Percentiles rank a stretch among this genome's conserved stretches.
phyloP scores from a whole-genome alignment of 2,797 vertebrate species.

The Fistularia commersonii region DNA sequence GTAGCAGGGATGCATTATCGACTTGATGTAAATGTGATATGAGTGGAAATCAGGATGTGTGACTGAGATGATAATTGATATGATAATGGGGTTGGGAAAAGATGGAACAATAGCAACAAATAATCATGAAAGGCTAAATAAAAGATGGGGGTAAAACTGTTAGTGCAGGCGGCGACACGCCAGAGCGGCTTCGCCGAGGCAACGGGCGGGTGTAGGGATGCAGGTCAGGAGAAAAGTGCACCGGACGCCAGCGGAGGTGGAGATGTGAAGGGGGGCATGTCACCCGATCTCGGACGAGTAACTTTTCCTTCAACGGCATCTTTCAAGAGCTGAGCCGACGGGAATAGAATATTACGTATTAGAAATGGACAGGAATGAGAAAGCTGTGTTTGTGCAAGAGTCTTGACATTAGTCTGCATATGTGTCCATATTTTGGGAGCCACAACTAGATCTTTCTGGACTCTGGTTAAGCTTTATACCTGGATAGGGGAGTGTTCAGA shows the following conservation, averaged over 20 bases:
- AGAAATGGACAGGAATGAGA: too few relatives aligned
- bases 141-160: constrained; percentile 76
- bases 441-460: too few relatives aligned
- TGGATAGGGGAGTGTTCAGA: too few relatives aligned
- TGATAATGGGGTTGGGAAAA: constrained; percentile 71
- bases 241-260: constrained; percentile 17
- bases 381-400: too few relatives aligned
- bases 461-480: too few relatives aligned
- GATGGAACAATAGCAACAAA: constrained; percentile 74
- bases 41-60: constrained; percentile 74
- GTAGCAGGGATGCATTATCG: constrained; percentile 70
- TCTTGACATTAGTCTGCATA: too few relatives aligned
- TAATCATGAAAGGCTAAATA: constrained; percentile 76
- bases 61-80: constrained; percentile 80
- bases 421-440: too few relatives aligned
- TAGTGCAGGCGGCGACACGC: constrained; percentile 51
- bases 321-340: too few relatives aligned
- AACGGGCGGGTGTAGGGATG: background rate
- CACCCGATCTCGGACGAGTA: too few relatives aligned
- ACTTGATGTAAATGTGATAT: constrained; percentile 76
- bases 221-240: constrained; percentile 13
- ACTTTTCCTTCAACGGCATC: too few relatives aligned
- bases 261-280: too few relatives aligned
- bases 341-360: too few relatives aligned
- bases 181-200: constrained; percentile 22